Evolutionary conservation across 2,888 invertebrate genomes (phyloP), one percentile per base, ranked within the genome.

Genomic region (Ophion ventricosus): DNA sequence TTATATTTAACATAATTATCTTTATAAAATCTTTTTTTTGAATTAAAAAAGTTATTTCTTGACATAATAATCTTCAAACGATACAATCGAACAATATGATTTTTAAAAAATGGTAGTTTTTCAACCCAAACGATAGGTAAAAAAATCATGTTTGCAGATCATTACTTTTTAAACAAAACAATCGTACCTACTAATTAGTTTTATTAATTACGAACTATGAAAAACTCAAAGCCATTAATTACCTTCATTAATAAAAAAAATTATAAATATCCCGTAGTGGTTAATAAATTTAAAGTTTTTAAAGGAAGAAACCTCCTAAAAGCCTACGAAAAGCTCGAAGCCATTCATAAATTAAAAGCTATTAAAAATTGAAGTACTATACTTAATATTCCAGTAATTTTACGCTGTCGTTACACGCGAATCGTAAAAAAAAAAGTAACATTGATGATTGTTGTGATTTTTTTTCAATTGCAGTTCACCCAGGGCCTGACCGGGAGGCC

Each of bases 401-500:
- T 17, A 49, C 14, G 14, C 14, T 49, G 17, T 3, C 17, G 2
- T 14, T 49, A 14, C 2, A 49, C 14, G 17, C 14, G 17, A 49
- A 49, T 1, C 3, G 49, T 49, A 17, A 4, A 49, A 49, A 49
- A 49, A 14, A 3, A 17, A 1, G 14, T 14, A 17, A 17, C 17
- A 49, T 17, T 17, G 2, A 14, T 3, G 49, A 49, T 14, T 17
- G 14, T 49, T 17, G 49, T 17, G 49, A 49, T 49, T 49, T 49
- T 1, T 49, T 1, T 49, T 17, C 3, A 56, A 76, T 78, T 89
- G 3, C 87, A 93, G 93, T 93, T 93, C 87, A 91, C 93, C 23
- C 93, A 93, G 87, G 92, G 92, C 89, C 92, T 93, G 82, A 93
- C 93, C 25, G 92, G 94, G 91, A 91, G 94, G 93, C 96, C 97